phyloP scores from a whole-genome alignment of 2,888 invertebrate genomes.

The Phyllotreta cruciferae region DNA sequence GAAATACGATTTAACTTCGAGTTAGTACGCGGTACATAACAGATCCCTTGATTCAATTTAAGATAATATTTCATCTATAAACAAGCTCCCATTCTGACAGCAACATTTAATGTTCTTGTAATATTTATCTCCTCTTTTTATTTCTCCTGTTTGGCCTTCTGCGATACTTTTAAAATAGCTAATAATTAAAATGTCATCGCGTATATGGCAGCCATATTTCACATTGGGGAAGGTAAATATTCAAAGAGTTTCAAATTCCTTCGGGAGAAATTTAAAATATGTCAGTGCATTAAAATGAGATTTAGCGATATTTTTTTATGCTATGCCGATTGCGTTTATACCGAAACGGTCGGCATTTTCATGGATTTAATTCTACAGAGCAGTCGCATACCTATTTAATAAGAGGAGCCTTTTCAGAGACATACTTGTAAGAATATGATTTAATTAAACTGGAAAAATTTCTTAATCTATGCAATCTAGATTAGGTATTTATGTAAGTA shows the following conservation, averaged over 20 bases:
- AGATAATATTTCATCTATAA: slow-evolving; percentile 55
- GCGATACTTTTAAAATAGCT: slow-evolving; percentile 26
- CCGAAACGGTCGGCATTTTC: neutral
- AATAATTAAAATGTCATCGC: slow-evolving; percentile 36
- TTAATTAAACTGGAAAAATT: too few relatives aligned
- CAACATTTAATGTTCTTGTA: slow-evolving; percentile 46
- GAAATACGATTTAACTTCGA: slow-evolving; percentile 22
- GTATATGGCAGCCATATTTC: slow-evolving; percentile 24
- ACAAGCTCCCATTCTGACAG: slow-evolving; percentile 53
- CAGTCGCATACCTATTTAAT: too few relatives aligned
- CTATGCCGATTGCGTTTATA: slow-evolving; percentile 11
- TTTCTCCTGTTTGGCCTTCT: slow-evolving; percentile 8
- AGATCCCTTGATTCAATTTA: slow-evolving; percentile 53
- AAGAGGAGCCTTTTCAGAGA: too few relatives aligned
- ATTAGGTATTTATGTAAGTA: too few relatives aligned
- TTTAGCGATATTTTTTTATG: slow-evolving; percentile 18
- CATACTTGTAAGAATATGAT: too few relatives aligned
- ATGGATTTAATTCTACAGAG: too few relatives aligned
- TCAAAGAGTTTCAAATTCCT: slow-evolving; percentile 31
- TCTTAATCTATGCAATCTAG: too few relatives aligned
- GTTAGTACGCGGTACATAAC: slow-evolving; percentile 49
- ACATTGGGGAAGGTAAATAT: slow-evolving; percentile 24
- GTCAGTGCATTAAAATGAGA: slow-evolving; percentile 16
- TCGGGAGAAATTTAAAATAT: slow-evolving; percentile 25
- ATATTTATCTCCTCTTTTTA: slow-evolving; percentile 28